phyloP scores from a whole-genome alignment of 2,888 invertebrate species.

The Cerceris rybyensis region DNA sequence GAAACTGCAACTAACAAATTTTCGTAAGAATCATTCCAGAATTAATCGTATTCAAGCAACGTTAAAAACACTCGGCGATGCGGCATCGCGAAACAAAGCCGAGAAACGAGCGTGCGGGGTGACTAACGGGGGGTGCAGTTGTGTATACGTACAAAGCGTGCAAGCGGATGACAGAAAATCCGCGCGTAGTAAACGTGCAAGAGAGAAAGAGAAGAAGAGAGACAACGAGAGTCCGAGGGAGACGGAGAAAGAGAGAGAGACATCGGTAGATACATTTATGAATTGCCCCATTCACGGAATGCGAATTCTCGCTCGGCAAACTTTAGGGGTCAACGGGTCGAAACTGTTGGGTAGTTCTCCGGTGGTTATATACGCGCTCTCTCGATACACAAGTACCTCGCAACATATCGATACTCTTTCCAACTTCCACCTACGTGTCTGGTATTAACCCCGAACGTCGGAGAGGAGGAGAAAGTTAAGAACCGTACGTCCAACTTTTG shows the following conservation, averaged over 20 bases:
- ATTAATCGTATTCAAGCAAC: neutral
- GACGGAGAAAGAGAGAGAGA: conserved; percentile 44
- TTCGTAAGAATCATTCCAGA: neutral
- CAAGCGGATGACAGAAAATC: conserved; percentile 21
- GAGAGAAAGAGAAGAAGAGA: conserved; percentile 11
- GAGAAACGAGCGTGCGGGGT: neutral
- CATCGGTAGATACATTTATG: conserved; percentile 63
- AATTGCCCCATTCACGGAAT: conserved; percentile 68
- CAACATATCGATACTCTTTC: conserved; percentile 47
- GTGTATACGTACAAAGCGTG: neutral
- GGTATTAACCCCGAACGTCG: conserved; percentile 54
- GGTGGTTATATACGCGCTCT: conserved; percentile 53
- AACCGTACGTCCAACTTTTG: conserved; percentile 48
- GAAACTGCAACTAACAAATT: too few species aligned
- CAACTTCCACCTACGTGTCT: conserved; percentile 41
- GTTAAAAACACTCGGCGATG: neutral
- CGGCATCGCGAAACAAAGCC: neutral
- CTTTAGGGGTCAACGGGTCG: conserved; percentile 68
- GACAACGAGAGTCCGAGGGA: conserved; percentile 4
- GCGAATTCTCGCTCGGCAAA: conserved; percentile 68
- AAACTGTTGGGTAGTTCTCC: conserved; percentile 64
- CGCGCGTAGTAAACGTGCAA: neutral
- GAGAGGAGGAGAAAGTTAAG: conserved; percentile 42
- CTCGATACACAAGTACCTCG: conserved; percentile 26
- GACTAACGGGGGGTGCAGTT: neutral